Evolutionary conservation across 1,140 invertebrate genomes (phyloP).

Genomic region (Drosophila ironensis): DNA sequence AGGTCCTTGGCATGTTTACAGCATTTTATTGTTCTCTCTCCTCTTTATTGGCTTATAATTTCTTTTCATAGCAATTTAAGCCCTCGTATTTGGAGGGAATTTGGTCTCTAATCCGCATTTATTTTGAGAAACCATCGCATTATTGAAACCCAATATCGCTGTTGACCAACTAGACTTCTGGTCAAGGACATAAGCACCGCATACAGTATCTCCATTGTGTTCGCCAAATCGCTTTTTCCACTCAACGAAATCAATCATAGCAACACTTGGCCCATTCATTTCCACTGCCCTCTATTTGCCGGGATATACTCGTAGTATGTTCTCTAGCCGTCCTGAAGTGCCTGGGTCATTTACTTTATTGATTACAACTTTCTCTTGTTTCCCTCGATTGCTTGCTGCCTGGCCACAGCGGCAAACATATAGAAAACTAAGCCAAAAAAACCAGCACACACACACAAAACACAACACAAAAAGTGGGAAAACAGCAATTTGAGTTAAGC

Average conservation of each 20-base stretch:
- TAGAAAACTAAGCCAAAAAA: no score
- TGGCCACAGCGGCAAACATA: conserved; percentile 2
- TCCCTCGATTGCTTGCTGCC: conserved; percentile 10
- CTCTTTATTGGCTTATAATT: no score
- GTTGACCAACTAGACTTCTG: conserved; percentile 32
- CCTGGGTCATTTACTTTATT: conserved; percentile 70
- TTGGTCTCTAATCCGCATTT: background rate
- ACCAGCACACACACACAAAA: background rate
- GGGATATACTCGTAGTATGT: no score
- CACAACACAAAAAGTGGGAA: background rate
- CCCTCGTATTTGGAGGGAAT: background rate
- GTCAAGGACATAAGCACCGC: conserved; percentile 15
- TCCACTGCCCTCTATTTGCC: conserved; percentile 28
- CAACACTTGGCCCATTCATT: conserved; percentile 30
- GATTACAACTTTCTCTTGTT: conserved; percentile 63
- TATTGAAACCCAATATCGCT: background rate
- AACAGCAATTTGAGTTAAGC: conserved; percentile 38
- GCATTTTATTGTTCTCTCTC: no score
- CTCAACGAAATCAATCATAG: conserved; percentile 44
- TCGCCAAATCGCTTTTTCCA: conserved; percentile 22
- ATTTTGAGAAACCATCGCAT: background rate
- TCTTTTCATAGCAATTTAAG: no score
- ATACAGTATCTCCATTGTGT: conserved; percentile 5
- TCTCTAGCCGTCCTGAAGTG: conserved; percentile 42
- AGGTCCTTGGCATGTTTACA: no score